These are phyloP conservation scores for Plebejus anna DNA, from an alignment of 2,888 invertebrate genomes.

Conservation along the genomic window DNA sequence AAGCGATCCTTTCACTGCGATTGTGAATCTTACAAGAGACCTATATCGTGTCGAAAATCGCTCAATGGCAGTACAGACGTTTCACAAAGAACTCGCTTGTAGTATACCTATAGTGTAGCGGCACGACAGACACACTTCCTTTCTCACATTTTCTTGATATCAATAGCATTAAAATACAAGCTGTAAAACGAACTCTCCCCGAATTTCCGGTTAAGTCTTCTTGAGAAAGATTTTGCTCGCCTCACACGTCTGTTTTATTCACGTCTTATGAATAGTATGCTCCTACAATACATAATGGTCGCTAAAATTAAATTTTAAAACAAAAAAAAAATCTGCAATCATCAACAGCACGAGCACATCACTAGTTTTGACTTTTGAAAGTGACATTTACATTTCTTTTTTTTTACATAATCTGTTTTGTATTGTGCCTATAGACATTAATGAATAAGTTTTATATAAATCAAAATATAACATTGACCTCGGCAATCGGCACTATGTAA, in stretches of 20 bases:
- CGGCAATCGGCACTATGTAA: constrained; percentile 11
- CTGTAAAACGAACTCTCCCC: constrained; percentile 63
- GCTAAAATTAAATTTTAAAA: constrained; percentile 31
- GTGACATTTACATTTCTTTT: constrained; percentile 36
- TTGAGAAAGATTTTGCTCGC: constrained; percentile 54
- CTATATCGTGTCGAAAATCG: constrained; percentile 61
- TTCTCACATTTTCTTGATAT: constrained; percentile 77
- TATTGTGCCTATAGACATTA: neutral
- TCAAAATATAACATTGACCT: constrained; percentile 24
- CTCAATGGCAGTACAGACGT: constrained; percentile 51
- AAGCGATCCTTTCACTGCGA: constrained; percentile 63
- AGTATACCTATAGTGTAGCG: constrained; percentile 59
- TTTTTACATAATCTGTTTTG: constrained; percentile 7
- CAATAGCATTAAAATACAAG: constrained; percentile 66
- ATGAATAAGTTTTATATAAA: constrained; percentile 3
- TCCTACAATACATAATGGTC: constrained; percentile 34
- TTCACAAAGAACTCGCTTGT: constrained; percentile 61
- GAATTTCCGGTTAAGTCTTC: constrained; percentile 56
- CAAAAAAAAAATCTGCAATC: constrained; percentile 9
- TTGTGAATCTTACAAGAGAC: constrained; percentile 67
- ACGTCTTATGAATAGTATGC: constrained; percentile 38
- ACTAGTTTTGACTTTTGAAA: constrained; percentile 52
- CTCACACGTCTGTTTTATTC: constrained; percentile 45
- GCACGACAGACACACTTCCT: constrained; percentile 73
- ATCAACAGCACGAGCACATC: constrained; percentile 42